phyloP scores from a whole-genome alignment of 1,140 invertebrate genomes.

The Apis mellifera region Amel_HAv3.1 CM009934.2:8440001-8440500 shows the following conservation, averaged over 20 bases:
- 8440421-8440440: background rate
- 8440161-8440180: background rate
- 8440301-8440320: background rate
- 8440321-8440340: background rate
- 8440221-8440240: background rate
- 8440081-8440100: no score
- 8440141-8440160: background rate
- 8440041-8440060: no score
- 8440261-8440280: constrained; percentile 26
- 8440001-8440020: no score
- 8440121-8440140: background rate
- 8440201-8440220: constrained; percentile 1
- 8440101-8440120: background rate
- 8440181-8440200: constrained; percentile 25
- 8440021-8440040: no score
- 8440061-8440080: no score
- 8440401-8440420: background rate
- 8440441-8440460: no score
- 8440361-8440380: constrained; percentile 18
- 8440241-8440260: background rate
- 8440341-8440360: background rate
- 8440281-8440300: background rate
- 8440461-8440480: background rate
- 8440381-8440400: constrained; percentile 1
- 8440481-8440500: background rate